Evolutionary conservation across 2,797 vertebrate species (phyloP).

Genomic region (Falco novaeseelandiae): DNA sequence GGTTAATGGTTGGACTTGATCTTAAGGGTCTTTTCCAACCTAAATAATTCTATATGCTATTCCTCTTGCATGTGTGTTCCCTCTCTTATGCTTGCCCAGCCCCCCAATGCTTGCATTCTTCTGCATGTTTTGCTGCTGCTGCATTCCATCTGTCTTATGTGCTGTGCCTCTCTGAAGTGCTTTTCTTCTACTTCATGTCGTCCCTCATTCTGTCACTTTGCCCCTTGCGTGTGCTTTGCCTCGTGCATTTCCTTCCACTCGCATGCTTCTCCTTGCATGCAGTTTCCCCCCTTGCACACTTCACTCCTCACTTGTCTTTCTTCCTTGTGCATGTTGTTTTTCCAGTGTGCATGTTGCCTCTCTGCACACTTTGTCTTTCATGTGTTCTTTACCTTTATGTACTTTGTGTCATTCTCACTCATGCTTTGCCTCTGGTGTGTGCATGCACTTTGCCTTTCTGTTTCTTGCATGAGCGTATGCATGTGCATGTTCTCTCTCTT

Average conservation of each 20-base stretch:
- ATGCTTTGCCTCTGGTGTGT: not conserved
- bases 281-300: not conserved
- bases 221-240: not conserved
- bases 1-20: not conserved
- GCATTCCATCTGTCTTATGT: not conserved
- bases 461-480: too few relatives aligned
- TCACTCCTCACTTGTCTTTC: rapidly evolving
- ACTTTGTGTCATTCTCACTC: not conserved
- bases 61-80: not conserved
- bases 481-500: not conserved
- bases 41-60: not conserved
- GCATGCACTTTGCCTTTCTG: not conserved
- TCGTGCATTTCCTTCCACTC: not conserved
- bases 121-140: not conserved
- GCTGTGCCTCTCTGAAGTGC: not conserved
- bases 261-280: rapidly evolving
- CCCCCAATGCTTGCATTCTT: not conserved
- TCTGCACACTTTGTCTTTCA: not conserved
- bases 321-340: not conserved
- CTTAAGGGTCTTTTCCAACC: not conserved
- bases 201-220: not conserved
- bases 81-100: not conserved
- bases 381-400: not conserved
- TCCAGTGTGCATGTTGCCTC: rapidly evolving
- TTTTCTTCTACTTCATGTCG: not conserved